These are phyloP conservation scores for Lepidochrysops patricia DNA, from an alignment of 2,888 invertebrate species.

Conservation along the genomic window DNA sequence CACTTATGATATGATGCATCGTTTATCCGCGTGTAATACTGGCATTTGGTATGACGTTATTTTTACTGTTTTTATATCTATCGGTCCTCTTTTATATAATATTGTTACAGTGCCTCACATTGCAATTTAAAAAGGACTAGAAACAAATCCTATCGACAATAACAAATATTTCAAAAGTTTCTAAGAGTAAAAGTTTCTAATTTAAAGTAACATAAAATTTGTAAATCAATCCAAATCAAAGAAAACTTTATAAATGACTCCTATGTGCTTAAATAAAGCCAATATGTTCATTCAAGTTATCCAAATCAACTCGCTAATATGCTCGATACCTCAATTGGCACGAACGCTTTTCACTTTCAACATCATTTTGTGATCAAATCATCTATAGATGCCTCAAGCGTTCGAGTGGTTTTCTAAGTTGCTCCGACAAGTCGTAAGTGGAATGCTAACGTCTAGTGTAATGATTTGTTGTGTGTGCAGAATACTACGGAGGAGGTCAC, in stretches of 20 bases:
- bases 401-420: background rate
- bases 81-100: background rate
- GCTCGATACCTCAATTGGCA: background rate
- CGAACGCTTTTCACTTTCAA: constrained; percentile 8
- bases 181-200: too few relatives aligned
- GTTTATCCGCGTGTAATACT: background rate
- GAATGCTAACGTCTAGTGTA: background rate
- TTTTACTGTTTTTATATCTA: background rate
- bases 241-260: background rate
- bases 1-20: background rate
- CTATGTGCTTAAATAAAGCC: background rate
- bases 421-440: background rate
- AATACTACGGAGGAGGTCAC: constrained; percentile 71
- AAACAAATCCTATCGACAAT: too few relatives aligned
- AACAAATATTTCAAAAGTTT: too few relatives aligned
- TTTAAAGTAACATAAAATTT: background rate
- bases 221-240: too few relatives aligned
- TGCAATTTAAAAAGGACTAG: too few relatives aligned
- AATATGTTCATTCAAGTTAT: background rate
- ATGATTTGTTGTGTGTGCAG: constrained; percentile 34
- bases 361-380: background rate
- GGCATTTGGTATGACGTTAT: background rate
- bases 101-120: background rate
- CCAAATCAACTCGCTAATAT: background rate
- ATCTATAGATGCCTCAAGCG: constrained; percentile 5